Base-by-base conservation (phyloP, 2,888 invertebrate species). In the Petrolisthes cinctipes region DNA sequence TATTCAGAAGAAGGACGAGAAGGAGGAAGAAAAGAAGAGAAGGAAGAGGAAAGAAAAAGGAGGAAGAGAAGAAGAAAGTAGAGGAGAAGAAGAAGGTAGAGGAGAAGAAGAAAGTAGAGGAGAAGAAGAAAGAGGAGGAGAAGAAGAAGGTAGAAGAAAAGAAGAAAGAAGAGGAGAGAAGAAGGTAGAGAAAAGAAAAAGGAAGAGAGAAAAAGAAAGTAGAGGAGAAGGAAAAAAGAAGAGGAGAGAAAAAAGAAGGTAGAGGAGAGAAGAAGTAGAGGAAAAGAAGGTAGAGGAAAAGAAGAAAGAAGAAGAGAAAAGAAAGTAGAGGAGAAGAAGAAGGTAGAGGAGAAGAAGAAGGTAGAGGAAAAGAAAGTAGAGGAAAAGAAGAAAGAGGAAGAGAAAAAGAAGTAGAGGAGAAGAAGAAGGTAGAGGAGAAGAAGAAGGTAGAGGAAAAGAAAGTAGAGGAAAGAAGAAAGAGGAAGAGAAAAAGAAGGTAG, bases 401-500 rank as follows among this genome's bases (percentile, higher is more conserved):
- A 90, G 37, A 86, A 85, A 53, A 56, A 86, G 82, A 90, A 89
- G 61, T 61, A 61, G 51, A 83, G 9, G 75, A 85, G 2, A 81
- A 89, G 86, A 91, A 89, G 79, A 83, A 82, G 61, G 56, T 66
- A 20, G 82, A 76, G 17, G 83, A 81, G 71, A 82, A 86, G 73
- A 86, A 86, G 14, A 91, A 91, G 85, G 76, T 75, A 17, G 85
- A 76, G 14, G 83, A 80, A 14, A 84, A 61, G 11, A 53, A 56
- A 53, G 61, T 23, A 23, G 82, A 75, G 75, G 85, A 85, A 68
- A 57, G 56, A 54, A 84, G 54, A 61, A 61, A 61, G 61, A 2
- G 11, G 61, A 61, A 61, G 61, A 61, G 3, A 61, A 61, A 66
- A 79, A 66, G 81, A 86, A 20, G 57, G 14, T 1, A 20, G 79